Evolutionary conservation across 2,888 invertebrate species (phyloP).

Genomic region (Mimachlamys varia): DNA sequence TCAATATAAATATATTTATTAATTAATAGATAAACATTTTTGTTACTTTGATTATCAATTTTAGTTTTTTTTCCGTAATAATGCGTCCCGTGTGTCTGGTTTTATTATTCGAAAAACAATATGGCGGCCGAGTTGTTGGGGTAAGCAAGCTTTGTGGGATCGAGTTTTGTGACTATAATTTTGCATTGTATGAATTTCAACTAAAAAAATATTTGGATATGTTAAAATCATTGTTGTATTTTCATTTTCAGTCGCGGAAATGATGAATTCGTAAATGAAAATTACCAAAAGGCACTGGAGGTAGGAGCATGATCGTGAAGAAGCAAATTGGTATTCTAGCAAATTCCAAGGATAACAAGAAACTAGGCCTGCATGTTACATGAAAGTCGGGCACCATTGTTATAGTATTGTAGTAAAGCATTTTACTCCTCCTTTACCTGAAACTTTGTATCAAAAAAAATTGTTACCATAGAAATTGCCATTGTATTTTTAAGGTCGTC

Average conservation of each 20-base stretch:
- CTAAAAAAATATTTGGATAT: background rate
- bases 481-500: too few species aligned
- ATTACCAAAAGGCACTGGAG: constrained; percentile 74
- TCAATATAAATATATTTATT: too few species aligned
- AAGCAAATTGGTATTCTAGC: constrained; percentile 45
- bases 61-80: constrained; percentile 29
- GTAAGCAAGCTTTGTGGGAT: too few species aligned
- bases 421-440: too few species aligned
- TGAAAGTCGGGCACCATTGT: background rate
- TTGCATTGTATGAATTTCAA: background rate
- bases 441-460: too few species aligned
- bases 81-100: background rate
- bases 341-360: constrained; percentile 45
- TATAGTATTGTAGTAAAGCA: too few species aligned
- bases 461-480: too few species aligned
- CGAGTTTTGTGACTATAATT: background rate
- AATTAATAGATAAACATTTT: too few species aligned
- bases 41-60: too few species aligned
- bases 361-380: background rate
- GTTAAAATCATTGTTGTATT: background rate
- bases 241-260: constrained; percentile 72
- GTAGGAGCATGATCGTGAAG: constrained; percentile 55
- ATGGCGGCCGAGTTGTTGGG: constrained; percentile 23
- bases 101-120: background rate
- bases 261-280: constrained; percentile 76